Conservation (phyloP, 2,113 vertebrate species). For the Odontophorus gujanensis region DNA sequence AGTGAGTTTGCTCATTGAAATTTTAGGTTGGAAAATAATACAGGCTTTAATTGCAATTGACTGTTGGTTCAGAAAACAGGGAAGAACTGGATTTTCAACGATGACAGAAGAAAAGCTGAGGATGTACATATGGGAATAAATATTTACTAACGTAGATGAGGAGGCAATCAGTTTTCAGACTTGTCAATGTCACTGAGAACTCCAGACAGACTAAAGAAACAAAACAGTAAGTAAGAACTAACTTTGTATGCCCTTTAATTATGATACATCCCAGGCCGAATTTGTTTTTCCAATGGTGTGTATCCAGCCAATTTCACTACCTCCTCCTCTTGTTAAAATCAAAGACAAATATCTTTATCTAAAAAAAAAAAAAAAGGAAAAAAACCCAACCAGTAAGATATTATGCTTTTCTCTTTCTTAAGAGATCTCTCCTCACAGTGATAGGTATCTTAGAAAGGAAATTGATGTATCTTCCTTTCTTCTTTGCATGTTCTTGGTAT, state of each 20-base stretch:
- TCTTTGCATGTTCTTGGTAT: conserved; percentile 56
- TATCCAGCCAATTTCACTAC: background rate
- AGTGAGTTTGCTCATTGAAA: background rate
- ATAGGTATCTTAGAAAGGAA: conserved; percentile 63
- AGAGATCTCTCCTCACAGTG: conserved; percentile 30
- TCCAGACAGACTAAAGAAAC: background rate
- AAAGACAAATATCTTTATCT: background rate
- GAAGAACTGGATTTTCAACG: background rate
- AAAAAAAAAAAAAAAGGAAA: background rate
- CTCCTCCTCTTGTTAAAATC: background rate
- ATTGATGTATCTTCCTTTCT: conserved; percentile 66
- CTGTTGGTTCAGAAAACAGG: background rate
- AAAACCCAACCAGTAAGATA: background rate
- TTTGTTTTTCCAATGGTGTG: background rate
- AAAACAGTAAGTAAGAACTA: background rate
- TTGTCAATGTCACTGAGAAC: background rate
- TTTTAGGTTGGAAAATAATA: background rate
- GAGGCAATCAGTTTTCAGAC: background rate
- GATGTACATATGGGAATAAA: background rate
- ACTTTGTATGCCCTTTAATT: background rate
- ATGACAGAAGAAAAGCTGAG: background rate
- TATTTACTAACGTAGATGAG: background rate
- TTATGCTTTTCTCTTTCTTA: conserved; percentile 19
- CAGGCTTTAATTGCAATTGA: background rate
- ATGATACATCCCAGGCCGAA: background rate